phyloP scores from a whole-genome alignment of 2,113 vertebrate genomes.

The Patagioenas fasciata region DNA sequence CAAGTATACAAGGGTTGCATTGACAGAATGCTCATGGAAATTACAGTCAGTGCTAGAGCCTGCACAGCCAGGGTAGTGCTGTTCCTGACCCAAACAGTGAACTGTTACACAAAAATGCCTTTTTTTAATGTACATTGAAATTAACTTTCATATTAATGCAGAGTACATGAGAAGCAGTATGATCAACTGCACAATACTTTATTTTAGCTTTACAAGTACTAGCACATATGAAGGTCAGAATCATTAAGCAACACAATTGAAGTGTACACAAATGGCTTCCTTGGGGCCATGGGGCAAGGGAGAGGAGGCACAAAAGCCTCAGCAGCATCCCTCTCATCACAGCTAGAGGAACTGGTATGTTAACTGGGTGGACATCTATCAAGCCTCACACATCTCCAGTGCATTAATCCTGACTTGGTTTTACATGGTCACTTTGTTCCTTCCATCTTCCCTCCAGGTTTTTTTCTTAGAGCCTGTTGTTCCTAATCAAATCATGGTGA shows the following conservation, averaged over 20 bases:
- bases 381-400: background rate
- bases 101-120: background rate
- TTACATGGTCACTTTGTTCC: background rate
- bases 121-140: background rate
- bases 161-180: background rate
- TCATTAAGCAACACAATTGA: background rate
- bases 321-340: background rate
- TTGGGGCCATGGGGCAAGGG: background rate
- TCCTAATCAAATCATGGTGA: constrained; percentile 8
- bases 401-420: background rate
- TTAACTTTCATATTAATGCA: rapidly evolving
- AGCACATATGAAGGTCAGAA: background rate
- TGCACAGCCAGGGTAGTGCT: background rate
- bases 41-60: background rate
- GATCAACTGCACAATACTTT: background rate
- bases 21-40: background rate
- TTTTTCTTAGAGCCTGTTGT: background rate
- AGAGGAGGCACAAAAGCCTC: background rate
- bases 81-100: background rate
- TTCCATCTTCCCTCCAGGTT: background rate
- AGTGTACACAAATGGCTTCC: background rate
- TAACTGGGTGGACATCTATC: background rate
- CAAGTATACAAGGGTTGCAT: background rate
- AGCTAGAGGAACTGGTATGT: too few species aligned
- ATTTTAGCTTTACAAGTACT: background rate